Percentiles rank a stretch among this genome's conserved stretches.
Conservation (phyloP, 30 jellyfish, hydroid and myxozoan species). For the Sanderia malayensis region DNA sequence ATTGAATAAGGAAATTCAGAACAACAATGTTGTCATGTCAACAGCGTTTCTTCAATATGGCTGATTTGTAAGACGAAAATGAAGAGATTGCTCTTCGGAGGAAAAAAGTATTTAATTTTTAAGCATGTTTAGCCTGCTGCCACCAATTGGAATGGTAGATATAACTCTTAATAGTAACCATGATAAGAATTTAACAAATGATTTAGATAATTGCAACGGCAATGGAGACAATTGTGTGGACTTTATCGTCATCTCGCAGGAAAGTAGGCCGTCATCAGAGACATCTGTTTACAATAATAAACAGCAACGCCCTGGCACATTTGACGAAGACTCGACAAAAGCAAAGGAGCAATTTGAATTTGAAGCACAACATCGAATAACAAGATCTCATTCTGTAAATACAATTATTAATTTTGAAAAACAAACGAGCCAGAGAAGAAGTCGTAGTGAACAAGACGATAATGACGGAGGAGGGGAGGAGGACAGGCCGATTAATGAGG, state of each 20-base stretch:
- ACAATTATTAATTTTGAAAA: background rate
- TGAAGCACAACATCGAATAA: background rate
- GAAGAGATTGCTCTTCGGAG: background rate
- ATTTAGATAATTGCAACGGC: background rate
- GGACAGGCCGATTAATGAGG: background rate
- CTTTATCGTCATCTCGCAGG: background rate
- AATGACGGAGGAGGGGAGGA: background rate
- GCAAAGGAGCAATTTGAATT: background rate
- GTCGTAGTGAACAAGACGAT: background rate
- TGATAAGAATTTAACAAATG: conserved; percentile 8
- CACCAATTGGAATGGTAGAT: conserved; percentile 59
- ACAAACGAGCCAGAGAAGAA: background rate
- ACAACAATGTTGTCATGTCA: background rate
- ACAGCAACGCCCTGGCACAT: background rate
- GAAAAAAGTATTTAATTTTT: background rate
- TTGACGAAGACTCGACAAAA: background rate
- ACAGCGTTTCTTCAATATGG: conserved; percentile 1
- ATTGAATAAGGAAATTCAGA: no score
- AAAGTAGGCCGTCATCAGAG: background rate
- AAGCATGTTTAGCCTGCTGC: conserved; percentile 35
- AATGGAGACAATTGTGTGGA: conserved; percentile 1
- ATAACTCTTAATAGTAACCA: conserved; percentile 3
- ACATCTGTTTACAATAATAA: background rate
- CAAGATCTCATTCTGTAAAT: background rate
- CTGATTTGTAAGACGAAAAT: background rate